Percentiles rank a stretch among this genome's conserved stretches.
Conservation (phyloP, 2,113 vertebrate species). For the Apus apus region DNA sequence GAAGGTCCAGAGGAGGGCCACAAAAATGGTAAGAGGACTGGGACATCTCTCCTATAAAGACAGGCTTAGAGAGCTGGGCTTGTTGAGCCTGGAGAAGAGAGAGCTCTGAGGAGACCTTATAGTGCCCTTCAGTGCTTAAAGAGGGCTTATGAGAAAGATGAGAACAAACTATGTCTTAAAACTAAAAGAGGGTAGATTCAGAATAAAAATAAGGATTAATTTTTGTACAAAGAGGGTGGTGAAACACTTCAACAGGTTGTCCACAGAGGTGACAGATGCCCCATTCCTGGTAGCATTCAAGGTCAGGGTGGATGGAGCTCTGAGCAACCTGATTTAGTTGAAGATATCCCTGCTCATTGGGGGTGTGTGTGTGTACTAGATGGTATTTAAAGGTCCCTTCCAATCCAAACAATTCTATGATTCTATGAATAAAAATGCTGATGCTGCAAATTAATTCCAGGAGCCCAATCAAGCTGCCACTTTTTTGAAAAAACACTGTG, state of each 20-base stretch:
- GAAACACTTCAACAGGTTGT: background rate
- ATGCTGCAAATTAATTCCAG: background rate
- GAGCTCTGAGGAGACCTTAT: background rate
- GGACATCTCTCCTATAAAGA: background rate
- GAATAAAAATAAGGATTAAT: background rate
- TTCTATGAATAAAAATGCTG: background rate
- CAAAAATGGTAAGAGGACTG: background rate
- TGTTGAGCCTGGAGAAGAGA: background rate
- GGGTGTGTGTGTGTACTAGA: background rate
- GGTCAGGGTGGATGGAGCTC: background rate
- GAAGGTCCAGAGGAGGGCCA: background rate
- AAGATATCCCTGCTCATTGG: background rate
- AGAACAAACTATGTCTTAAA: background rate
- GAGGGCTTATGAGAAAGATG: background rate
- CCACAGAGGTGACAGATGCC: background rate
- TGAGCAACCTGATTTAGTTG: background rate
- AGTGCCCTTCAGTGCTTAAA: background rate
- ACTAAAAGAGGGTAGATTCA: background rate
- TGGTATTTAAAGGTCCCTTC: background rate
- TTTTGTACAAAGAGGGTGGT: background rate
- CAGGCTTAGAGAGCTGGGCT: background rate
- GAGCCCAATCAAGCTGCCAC: background rate
- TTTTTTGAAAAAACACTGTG: background rate
- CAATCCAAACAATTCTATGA: background rate
- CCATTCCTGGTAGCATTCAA: background rate